Percentiles rank a stretch among this genome's conserved stretches.
These are phyloP conservation scores for Cheilosia scutellata DNA, from an alignment of 2,888 invertebrate genomes.

Conservation along the genomic window DNA sequence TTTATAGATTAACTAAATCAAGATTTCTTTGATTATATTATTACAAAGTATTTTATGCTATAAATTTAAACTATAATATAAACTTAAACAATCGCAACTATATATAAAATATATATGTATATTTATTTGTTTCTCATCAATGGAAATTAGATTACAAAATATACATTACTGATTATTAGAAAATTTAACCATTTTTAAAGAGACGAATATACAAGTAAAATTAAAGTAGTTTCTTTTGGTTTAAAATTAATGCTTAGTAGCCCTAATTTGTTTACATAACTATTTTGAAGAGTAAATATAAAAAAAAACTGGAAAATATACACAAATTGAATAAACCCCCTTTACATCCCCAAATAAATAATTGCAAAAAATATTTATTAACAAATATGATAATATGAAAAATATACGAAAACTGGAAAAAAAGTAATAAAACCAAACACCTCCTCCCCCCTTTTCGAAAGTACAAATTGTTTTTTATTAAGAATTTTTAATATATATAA, in stretches of 20 bases:
- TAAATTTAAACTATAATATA: conserved; percentile 68
- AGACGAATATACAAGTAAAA: conserved; percentile 12
- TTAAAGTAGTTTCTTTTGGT: conserved; percentile 6
- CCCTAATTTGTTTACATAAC: conserved; percentile 61
- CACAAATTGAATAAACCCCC: conserved; percentile 81
- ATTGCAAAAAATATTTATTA: conserved; percentile 73
- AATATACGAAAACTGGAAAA: conserved; percentile 77
- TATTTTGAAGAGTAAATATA: conserved; percentile 63
- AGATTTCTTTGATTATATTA: conserved; percentile 21
- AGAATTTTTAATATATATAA: conserved; percentile 79
- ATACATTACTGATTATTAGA: conserved; percentile 63
- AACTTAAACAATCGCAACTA: conserved; percentile 68
- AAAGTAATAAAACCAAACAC: conserved; percentile 79
- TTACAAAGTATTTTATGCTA: conserved; percentile 43
- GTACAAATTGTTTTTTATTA: conserved; percentile 84
- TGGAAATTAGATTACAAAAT: conserved; percentile 58
- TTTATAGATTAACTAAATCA: conserved; percentile 43
- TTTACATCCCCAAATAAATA: conserved; percentile 81
- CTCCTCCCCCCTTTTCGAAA: conserved; percentile 84
- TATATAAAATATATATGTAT: conserved; percentile 47
- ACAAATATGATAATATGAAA: conserved; percentile 54
- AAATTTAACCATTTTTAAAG: conserved; percentile 65
- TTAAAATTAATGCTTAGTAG: conserved; percentile 59
- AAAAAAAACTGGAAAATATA: conserved; percentile 63
- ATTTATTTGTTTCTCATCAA: conserved; percentile 64